phyloP scores from a whole-genome alignment of 1,140 invertebrate species.

The Sesamia nonagrioides region DNA sequence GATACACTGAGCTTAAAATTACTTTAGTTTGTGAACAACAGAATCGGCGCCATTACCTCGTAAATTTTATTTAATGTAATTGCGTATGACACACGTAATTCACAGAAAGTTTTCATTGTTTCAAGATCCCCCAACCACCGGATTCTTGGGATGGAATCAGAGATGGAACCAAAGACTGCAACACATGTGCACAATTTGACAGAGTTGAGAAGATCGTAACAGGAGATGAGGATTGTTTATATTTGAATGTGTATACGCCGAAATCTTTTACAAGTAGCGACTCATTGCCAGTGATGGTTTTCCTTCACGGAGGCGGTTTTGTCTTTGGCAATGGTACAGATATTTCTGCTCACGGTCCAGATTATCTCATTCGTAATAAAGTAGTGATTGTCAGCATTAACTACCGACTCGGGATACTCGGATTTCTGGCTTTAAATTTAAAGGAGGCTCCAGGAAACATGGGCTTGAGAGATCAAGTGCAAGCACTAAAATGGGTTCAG shows the following conservation, averaged over 20 bases:
- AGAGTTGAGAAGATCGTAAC: conserved; percentile 77
- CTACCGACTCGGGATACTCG: conserved; percentile 88
- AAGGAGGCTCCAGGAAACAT: conserved; percentile 87
- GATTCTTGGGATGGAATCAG: conserved; percentile 82
- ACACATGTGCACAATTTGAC: conserved; percentile 79
- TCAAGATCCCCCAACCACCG: conserved; percentile 75
- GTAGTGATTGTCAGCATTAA: conserved; percentile 88
- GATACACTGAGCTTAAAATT: too few species aligned
- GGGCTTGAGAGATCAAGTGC: conserved; percentile 88
- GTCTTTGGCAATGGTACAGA: conserved; percentile 82
- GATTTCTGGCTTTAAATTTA: conserved; percentile 86
- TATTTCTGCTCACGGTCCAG: conserved; percentile 77
- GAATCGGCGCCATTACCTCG: too few species aligned
- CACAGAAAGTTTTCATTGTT: too few species aligned
- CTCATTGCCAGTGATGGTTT: conserved; percentile 88
- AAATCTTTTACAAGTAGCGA: conserved; percentile 72
- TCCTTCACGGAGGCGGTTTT: conserved; percentile 90
- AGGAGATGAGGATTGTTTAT: conserved; percentile 89
- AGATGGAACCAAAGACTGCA: conserved; percentile 79
- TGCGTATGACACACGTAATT: too few species aligned
- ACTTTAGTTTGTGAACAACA: too few species aligned
- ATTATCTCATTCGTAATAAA: conserved; percentile 88
- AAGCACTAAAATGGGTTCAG: conserved; percentile 89
- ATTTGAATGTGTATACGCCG: conserved; percentile 88
- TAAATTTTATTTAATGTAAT: too few species aligned